phyloP scores from a whole-genome alignment of 2,888 invertebrate genomes.

The Leucoma salicis region DNA sequence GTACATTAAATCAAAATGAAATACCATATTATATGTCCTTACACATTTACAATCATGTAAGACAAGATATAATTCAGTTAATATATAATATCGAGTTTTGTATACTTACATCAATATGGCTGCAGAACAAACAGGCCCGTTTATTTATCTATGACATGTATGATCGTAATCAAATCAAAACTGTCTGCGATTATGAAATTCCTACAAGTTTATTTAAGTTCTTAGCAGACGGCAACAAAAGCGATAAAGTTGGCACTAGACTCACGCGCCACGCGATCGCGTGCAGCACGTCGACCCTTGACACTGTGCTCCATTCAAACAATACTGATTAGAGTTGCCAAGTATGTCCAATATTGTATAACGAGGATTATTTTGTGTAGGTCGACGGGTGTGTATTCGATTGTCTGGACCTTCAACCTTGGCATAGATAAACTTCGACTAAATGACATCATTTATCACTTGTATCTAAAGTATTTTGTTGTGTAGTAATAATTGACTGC shows the following conservation, averaged over 20 bases:
- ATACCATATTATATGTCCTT: no score
- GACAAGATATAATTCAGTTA: no score
- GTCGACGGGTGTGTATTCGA: conserved; percentile 13
- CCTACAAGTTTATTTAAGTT: conserved; percentile 23
- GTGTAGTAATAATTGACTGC: no score
- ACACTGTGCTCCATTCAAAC: conserved; percentile 29
- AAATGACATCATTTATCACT: no score
- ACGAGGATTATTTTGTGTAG: conserved; percentile 10
- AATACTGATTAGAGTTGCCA: conserved; percentile 27
- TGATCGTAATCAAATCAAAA: no score
- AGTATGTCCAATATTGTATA: conserved; percentile 19
- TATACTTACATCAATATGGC: no score
- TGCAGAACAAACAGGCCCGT: no score
- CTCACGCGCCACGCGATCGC: conserved; percentile 40
- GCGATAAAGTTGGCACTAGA: conserved; percentile 23
- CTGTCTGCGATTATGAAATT: conserved; percentile 10
- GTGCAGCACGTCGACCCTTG: conserved; percentile 27
- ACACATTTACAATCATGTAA: no score
- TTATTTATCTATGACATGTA: no score
- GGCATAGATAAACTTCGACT: neutral
- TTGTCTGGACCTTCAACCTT: conserved; percentile 8
- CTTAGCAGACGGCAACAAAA: conserved; percentile 12
- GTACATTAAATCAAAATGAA: no score
- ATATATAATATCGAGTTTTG: no score
- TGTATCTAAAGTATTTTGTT: no score